A percentile compares a stretch with the other conserved stretches of the same genome.
Conservation (phyloP, 2,113 vertebrate genomes). For the Mirounga angustirostris region DNA sequence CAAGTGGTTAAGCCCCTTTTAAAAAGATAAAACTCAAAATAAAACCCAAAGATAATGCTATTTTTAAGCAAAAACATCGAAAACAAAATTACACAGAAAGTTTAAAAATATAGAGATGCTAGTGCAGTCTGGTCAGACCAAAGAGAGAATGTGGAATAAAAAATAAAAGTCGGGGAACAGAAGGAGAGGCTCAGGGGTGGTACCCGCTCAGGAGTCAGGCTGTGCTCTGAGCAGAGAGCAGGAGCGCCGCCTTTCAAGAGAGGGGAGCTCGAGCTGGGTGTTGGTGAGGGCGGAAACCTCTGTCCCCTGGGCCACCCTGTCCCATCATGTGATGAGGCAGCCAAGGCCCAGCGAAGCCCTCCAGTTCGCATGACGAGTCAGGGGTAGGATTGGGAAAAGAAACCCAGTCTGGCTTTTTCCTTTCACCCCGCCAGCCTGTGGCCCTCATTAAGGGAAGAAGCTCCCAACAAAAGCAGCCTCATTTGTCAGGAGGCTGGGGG, state of each 20-base stretch:
- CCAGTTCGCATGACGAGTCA: background rate
- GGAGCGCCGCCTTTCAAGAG: background rate
- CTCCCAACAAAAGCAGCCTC: background rate
- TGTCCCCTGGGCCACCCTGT: background rate
- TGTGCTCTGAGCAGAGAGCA: background rate
- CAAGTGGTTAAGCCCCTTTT: background rate
- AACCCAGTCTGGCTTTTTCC: background rate
- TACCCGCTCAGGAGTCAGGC: background rate
- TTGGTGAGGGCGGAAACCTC: background rate
- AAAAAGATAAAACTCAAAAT: background rate
- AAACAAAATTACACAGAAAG: background rate
- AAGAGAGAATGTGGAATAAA: background rate
- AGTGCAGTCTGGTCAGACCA: background rate
- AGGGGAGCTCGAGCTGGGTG: background rate
- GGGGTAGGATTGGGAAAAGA: background rate
- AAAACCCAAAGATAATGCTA: background rate
- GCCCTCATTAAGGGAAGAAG: background rate
- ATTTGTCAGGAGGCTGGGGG: background rate
- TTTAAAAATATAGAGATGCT: background rate
- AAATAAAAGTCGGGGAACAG: background rate
- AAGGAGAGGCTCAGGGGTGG: background rate
- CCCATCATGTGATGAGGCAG: too few relatives aligned
- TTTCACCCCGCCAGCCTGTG: background rate
- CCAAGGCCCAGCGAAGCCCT: background rate
- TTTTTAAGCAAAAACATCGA: background rate